Percentiles rank a stretch among this genome's conserved stretches.
These are phyloP conservation scores for Drosophila mauritiana DNA, from an alignment of 1,140 invertebrate species.

Conservation along the genomic window DNA sequence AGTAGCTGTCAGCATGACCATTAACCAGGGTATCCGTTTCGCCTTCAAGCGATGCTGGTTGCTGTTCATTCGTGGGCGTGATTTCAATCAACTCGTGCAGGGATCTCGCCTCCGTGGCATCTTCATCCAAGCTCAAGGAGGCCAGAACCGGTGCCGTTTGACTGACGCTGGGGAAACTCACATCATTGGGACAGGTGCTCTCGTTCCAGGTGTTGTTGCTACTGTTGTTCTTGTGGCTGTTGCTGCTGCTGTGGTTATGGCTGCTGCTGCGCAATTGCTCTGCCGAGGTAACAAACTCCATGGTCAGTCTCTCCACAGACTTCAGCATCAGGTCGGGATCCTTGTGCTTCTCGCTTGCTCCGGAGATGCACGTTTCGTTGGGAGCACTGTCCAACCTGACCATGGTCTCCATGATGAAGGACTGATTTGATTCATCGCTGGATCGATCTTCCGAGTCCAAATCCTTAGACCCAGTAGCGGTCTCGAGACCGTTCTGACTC, in stretches of 20 bases:
- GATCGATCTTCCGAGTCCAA: conserved; percentile 65
- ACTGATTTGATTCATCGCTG: conserved; percentile 76
- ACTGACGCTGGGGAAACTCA: conserved; percentile 92
- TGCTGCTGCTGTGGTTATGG: conserved; percentile 61
- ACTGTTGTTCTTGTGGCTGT: conserved; percentile 59
- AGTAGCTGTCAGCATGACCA: conserved; percentile 14
- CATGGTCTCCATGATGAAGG: conserved; percentile 76
- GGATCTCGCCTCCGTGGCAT: conserved; percentile 56
- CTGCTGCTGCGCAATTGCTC: conserved; percentile 84
- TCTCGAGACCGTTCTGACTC: conserved; percentile 63
- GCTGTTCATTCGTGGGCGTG: conserved; percentile 65
- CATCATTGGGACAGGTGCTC: conserved; percentile 89
- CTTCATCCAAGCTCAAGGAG: conserved; percentile 87
- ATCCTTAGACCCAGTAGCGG: conserved; percentile 74
- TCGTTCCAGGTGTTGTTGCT: conserved; percentile 91
- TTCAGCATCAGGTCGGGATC: conserved; percentile 89
- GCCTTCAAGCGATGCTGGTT: conserved; percentile 61
- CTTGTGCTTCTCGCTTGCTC: conserved; percentile 84
- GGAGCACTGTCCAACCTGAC: conserved; percentile 47
- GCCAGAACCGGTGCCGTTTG: conserved; percentile 89
- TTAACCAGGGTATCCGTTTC: conserved; percentile 58
- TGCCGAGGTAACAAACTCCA: conserved; percentile 87
- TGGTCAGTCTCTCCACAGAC: conserved; percentile 88
- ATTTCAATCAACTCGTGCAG: conserved; percentile 57
- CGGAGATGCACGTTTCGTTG: conserved; percentile 4